Percentiles rank a stretch among this genome's conserved stretches.
These are phyloP conservation scores for Oscheius myriophilus DNA, from an alignment of 2,888 invertebrate genomes.

Conservation along the genomic window DNA sequence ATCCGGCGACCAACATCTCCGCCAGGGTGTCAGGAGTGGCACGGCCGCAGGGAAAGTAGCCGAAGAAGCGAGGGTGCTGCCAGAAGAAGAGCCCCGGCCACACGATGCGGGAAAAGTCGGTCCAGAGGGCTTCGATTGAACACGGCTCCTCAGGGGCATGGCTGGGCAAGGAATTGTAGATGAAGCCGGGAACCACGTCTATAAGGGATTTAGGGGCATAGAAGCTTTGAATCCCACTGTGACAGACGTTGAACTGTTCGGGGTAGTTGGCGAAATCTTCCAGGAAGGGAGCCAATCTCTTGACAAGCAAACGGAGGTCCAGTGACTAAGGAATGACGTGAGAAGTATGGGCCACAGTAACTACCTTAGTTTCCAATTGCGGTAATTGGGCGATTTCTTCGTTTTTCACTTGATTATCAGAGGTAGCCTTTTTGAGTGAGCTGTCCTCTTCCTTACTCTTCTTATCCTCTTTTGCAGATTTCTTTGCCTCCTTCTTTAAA, in stretches of 20 bases:
- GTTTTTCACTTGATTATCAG: too few species aligned
- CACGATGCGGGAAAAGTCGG: slow-evolving; percentile 12
- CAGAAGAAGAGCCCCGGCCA: slow-evolving; percentile 82
- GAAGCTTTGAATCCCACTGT: background rate
- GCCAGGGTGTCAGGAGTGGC: slow-evolving; percentile 18
- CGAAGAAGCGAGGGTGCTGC: slow-evolving; percentile 98
- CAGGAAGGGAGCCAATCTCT: slow-evolving; percentile 11
- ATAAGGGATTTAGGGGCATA: too few species aligned
- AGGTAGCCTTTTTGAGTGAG: too few species aligned
- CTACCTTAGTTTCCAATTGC: too few species aligned
- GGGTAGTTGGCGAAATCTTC: slow-evolving; percentile 9
- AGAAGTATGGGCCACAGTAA: too few species aligned
- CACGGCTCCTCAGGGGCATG: slow-evolving; percentile 17
- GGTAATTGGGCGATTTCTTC: too few species aligned
- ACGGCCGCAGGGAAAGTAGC: slow-evolving; percentile 89
- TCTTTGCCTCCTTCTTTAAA: too few species aligned
- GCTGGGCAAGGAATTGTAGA: slow-evolving; percentile 22
- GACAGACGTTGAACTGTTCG: slow-evolving; percentile 17
- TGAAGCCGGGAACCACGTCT: slow-evolving; percentile 26
- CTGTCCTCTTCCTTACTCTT: too few species aligned
- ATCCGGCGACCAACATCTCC: slow-evolving; percentile 12
- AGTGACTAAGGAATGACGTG: too few species aligned
- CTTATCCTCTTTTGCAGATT: too few species aligned
- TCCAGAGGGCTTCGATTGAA: slow-evolving; percentile 8
- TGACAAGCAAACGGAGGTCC: background rate